Evolutionary conservation across 2,888 invertebrate species (phyloP).

Genomic region (Colletes collaris): DNA sequence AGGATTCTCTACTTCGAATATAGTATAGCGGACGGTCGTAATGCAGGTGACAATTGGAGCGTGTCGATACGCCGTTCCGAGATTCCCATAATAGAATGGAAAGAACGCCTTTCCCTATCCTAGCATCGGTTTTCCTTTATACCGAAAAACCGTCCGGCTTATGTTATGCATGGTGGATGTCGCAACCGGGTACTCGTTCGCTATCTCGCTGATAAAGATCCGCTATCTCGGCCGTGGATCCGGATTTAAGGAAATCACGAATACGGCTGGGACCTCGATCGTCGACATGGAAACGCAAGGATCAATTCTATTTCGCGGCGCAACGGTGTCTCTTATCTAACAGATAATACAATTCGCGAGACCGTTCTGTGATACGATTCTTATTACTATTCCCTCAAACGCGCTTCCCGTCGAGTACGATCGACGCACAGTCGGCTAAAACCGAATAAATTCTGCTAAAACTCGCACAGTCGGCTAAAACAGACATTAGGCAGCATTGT

Average conservation of each 20-base stretch:
- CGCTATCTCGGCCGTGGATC: constrained; percentile 30
- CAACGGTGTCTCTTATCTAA: constrained; percentile 4
- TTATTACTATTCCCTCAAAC: constrained; percentile 8
- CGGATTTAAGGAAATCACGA: constrained; percentile 28
- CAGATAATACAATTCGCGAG: neutral
- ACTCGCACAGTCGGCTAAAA: no score
- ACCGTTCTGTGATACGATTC: constrained; percentile 2
- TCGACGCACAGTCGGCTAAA: no score
- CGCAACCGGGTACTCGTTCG: constrained; percentile 45
- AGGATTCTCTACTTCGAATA: constrained; percentile 56
- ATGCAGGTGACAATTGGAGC: constrained; percentile 78
- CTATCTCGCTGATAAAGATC: constrained; percentile 49
- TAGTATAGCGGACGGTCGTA: constrained; percentile 56
- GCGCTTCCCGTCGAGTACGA: neutral
- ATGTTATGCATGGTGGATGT: constrained; percentile 68
- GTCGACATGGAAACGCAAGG: constrained; percentile 14
- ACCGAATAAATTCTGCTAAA: no score
- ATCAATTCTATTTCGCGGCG: constrained; percentile 27
- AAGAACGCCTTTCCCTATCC: constrained; percentile 62
- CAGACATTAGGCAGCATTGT: no score
- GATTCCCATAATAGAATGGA: constrained; percentile 76
- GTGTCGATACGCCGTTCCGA: constrained; percentile 70
- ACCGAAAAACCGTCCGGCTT: constrained; percentile 67
- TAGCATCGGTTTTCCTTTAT: constrained; percentile 50
- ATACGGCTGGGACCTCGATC: neutral